Evolutionary conservation across 2,797 vertebrate genomes (phyloP), one percentile per base, ranked within the genome.

Genomic region (Onychomys arenicola): DNA sequence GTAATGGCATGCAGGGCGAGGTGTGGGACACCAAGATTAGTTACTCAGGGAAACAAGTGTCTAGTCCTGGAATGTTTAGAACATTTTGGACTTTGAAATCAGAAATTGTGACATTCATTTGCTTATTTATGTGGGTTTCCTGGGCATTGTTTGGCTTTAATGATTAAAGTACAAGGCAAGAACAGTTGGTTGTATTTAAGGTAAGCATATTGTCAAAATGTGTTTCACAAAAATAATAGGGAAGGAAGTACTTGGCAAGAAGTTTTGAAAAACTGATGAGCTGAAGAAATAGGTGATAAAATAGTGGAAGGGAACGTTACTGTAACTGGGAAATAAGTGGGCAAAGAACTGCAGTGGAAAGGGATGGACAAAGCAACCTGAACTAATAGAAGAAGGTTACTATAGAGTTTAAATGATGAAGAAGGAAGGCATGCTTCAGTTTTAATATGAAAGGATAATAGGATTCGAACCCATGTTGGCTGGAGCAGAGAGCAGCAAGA

Each of bases 241-340:
- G 23, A 63, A 80, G n/a, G 3, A 81, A 69, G 5, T 71, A 2
- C 55, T 84, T 93, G 27, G 4, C 6, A 91, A n/a, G 23, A 84
- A 0, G 55, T 8, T 67, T 93, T 88, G 63, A 81, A 43, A 40
- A 80, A 96, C 55, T 76, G 11, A 23, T 27, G 25, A 90, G 40
- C 19, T 40, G 80, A 96, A 96, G 55, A 81, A 81, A 3, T 94
- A 49, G 17, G 40, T 85, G 43, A 71, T 34, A 86, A 71, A 89
- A 43, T 32, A 43, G 5, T 63, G 1, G 55, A 78, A 81, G 7
- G 12, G 4, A 37, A 73, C 1, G 2, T 61, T 92, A 57, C n/a
- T 93, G 32, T 83, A 1, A 40, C 16, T 90, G 32, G 23, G n/a
- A 37, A 96, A 90, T 71, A 5, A 73, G 8, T 55, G 2, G 4